Conservation (phyloP, 1,140 invertebrate species). For the Tribolium madens region DNA sequence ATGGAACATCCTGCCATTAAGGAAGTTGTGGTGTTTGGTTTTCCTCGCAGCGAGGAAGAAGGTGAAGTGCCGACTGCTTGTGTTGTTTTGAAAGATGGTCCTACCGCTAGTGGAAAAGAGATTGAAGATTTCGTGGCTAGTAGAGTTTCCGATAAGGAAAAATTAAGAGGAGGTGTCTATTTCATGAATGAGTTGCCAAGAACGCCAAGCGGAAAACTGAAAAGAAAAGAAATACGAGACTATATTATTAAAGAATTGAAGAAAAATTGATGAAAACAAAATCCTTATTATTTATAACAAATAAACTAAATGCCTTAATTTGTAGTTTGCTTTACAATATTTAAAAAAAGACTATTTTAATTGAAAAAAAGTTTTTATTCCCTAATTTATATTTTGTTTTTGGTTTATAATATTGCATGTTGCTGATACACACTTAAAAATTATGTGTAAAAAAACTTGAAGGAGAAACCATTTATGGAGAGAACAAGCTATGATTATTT, state of each 20-base stretch:
- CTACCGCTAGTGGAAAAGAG: background rate
- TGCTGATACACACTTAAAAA: background rate
- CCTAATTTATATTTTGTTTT: too few species aligned
- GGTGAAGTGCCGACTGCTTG: constrained; percentile 78
- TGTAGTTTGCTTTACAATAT: too few species aligned
- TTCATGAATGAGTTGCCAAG: background rate
- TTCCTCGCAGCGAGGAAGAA: constrained; percentile 69
- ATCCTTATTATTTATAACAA: too few species aligned
- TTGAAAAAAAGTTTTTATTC: too few species aligned
- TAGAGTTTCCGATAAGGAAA: background rate
- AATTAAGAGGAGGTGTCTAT: constrained; percentile 14
- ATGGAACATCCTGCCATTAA: constrained; percentile 76
- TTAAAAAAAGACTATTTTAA: too few species aligned
- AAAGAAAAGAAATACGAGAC: constrained; percentile 3
- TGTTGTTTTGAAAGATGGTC: constrained; percentile 66
- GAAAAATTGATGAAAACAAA: too few species aligned
- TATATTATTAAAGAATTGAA: background rate
- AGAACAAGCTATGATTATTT: background rate
- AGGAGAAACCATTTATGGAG: background rate
- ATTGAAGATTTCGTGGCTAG: constrained; percentile 12
- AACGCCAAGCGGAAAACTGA: constrained; percentile 36
- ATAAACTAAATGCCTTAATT: too few species aligned
- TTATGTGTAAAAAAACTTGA: background rate
- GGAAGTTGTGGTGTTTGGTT: constrained; percentile 80
- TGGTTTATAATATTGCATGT: too few species aligned